phyloP scores from a whole-genome alignment of 2,797 vertebrate species.

The Eidolon dupreanum region DNA sequence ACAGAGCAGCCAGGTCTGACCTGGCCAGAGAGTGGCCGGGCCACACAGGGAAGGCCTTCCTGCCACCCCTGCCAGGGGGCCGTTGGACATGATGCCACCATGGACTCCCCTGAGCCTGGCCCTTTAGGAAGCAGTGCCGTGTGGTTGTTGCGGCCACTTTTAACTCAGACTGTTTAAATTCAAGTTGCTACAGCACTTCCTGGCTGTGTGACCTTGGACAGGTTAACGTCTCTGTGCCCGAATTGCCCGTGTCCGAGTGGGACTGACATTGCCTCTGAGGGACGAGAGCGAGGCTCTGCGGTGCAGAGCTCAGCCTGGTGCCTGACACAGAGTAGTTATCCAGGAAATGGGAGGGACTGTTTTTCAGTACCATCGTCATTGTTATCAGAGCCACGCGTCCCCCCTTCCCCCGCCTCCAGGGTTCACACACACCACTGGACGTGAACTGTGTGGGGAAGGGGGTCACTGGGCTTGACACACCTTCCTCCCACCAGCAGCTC shows the following conservation, averaged over 20 bases:
- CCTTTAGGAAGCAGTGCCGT: accelerated
- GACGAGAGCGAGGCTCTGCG: too few relatives aligned
- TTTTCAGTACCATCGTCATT: background rate
- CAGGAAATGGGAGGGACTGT: accelerated
- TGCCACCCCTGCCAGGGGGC: background rate
- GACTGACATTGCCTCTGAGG: background rate
- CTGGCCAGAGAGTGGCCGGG: too few relatives aligned
- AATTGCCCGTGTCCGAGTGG: background rate
- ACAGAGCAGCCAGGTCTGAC: background rate
- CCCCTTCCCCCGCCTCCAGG: accelerated
- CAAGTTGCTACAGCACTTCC: background rate
- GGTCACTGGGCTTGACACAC: background rate
- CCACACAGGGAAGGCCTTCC: too few relatives aligned
- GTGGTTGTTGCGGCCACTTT: background rate
- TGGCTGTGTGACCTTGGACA: background rate
- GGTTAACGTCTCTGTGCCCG: background rate
- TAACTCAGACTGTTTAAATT: background rate
- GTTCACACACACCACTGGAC: background rate
- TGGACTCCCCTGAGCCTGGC: background rate
- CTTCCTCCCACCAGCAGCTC: background rate
- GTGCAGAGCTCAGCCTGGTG: background rate
- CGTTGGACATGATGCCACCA: accelerated
- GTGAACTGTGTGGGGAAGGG: background rate
- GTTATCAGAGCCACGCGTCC: background rate
- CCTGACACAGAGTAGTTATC: background rate